Percentiles rank a stretch among this genome's conserved stretches.
Conservation (phyloP, 2,888 invertebrate species). For the Crossocerus cetratus region DNA sequence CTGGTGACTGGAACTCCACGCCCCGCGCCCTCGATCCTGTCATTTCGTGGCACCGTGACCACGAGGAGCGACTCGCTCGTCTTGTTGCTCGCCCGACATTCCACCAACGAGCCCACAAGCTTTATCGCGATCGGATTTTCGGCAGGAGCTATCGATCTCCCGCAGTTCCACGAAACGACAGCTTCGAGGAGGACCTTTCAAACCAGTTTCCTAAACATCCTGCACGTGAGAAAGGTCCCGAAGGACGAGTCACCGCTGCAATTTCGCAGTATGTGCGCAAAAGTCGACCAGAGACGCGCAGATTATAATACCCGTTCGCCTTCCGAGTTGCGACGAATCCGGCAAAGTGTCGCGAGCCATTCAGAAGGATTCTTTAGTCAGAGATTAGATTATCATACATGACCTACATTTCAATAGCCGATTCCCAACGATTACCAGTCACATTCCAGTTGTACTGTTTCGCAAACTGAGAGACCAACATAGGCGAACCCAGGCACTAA, state of each 20-base stretch:
- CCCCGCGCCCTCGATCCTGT: slow-evolving; percentile 31
- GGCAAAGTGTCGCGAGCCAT: too few relatives aligned
- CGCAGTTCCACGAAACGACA: slow-evolving; percentile 53
- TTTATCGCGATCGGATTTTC: slow-evolving; percentile 55
- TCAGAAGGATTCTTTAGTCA: too few relatives aligned
- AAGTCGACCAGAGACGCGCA: slow-evolving; percentile 43
- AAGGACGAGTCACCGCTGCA: slow-evolving; percentile 41
- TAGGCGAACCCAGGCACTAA: too few relatives aligned
- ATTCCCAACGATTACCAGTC: too few relatives aligned
- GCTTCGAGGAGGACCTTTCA: slow-evolving; percentile 47
- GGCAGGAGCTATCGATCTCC: slow-evolving; percentile 54
- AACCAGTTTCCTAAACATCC: slow-evolving; percentile 59
- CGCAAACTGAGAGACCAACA: too few relatives aligned
- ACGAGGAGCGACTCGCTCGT: background rate
- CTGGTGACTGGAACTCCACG: background rate
- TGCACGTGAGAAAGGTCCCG: slow-evolving; percentile 45
- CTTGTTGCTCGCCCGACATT: slow-evolving; percentile 8
- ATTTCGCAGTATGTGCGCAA: slow-evolving; percentile 23
- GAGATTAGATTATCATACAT: too few relatives aligned
- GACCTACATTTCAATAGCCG: too few relatives aligned
- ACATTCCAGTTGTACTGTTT: too few relatives aligned
- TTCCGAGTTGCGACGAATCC: slow-evolving; percentile 11
- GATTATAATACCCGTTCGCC: slow-evolving; percentile 50
- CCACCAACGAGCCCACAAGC: slow-evolving; percentile 35
- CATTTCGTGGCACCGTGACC: slow-evolving; percentile 13